Base-by-base conservation (phyloP, 2,113 vertebrate genomes). In the Catharus minimus region DNA sequence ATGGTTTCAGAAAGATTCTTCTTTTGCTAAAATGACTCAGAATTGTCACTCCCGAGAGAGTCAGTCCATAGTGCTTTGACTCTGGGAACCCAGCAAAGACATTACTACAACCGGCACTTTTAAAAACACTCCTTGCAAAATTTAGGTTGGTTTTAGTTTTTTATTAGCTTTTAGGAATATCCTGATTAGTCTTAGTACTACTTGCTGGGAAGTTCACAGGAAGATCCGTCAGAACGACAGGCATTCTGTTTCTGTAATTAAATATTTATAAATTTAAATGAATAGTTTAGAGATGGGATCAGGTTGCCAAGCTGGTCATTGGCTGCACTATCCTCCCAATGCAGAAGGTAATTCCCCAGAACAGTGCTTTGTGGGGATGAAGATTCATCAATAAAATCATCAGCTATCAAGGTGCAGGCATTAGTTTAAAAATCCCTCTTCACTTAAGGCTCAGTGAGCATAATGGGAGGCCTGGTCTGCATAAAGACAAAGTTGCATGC, bases 401-500 rank as follows among this genome's bases (percentile, higher is more conserved):
- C 22, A 16, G 23, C 1, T 28, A 82, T 3, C 38, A 75, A 16
- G 18, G 41, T 52, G 10, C 36, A 46, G 67, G 22, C 2, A 0
- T 49, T 44, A 15, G 13, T 55, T 67, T 5, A 26, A 33, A 43
- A 81, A 72, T 20, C 18, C 19, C 17, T 66, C 30, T 21, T 62
- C 30, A 27, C 36, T 41, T 26, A n/a, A 22, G 8, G 33, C 22
- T 22, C 28, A 20, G 32, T 3, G 18, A 23, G 47, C 1, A 0
- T 21, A 64, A 71, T 30, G 73, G 23, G n/a, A 38, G 15, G 8
- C 43, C 64, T 26, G 13, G 39, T 27, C 53, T 77, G 24, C 28
- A 28, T 46, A 11, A 28, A 22, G 26, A 18, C 24, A 21, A 33
- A 83, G 46, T 11, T 38, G 5, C 5, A 18, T 9, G n/a, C 57